These are phyloP conservation scores for Cryptocephalus moraei DNA, from an alignment of 2,888 invertebrate genomes.

Conservation along the genomic window DNA sequence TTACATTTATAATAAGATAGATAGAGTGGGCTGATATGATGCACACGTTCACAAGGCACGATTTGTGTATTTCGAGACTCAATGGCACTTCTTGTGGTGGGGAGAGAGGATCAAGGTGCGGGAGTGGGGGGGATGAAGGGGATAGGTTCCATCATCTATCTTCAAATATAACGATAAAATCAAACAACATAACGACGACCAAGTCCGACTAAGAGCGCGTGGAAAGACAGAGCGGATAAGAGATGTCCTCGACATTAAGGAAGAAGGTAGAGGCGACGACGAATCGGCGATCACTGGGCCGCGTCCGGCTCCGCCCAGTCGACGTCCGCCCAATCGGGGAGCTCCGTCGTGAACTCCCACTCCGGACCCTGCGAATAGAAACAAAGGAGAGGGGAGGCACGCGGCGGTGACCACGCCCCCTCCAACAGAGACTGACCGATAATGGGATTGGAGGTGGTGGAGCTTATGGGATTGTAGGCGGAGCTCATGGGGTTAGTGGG, in stretches of 20 bases:
- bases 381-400: not conserved
- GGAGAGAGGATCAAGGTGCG: not conserved
- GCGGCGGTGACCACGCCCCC: too few species aligned
- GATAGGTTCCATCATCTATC: too few species aligned
- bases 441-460: too few species aligned
- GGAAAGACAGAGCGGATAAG: slow-evolving; percentile 34
- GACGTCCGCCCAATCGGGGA: slow-evolving; percentile 85
- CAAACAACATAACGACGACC: slow-evolving; percentile 10
- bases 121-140: too few species aligned
- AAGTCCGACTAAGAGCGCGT: slow-evolving; percentile 20
- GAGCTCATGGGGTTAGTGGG: too few species aligned
- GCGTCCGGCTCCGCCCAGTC: slow-evolving; percentile 70
- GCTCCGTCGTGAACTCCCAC: slow-evolving; percentile 87
- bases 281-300: slow-evolving; percentile 31
- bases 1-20: too few species aligned
- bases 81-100: not conserved
- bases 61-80: slow-evolving; percentile 7
- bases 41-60: not conserved
- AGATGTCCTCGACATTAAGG: slow-evolving; percentile 27
- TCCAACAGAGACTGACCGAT: too few species aligned
- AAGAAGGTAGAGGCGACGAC: slow-evolving; percentile 14
- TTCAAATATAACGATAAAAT: slow-evolving; percentile 4
- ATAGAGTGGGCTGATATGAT: too few species aligned
- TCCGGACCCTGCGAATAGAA: slow-evolving; percentile 66
- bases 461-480: too few species aligned